A percentile compares a stretch with the other conserved stretches of the same genome.
Conservation (phyloP, 2,113 vertebrate species). For the Seriola quinqueradiata region DNA sequence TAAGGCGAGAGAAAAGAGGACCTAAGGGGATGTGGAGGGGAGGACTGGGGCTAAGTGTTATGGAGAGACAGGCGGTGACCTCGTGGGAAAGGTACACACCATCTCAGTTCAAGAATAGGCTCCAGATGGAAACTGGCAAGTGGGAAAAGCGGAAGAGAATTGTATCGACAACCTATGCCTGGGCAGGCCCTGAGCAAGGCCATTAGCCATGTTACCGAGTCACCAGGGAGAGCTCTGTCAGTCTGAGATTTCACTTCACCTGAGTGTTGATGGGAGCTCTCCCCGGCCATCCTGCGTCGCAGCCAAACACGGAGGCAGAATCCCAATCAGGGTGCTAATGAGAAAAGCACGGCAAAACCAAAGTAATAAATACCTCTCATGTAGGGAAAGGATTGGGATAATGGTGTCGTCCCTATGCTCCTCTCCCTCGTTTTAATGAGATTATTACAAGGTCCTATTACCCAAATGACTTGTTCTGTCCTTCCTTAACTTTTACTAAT, state of each 20-base stretch:
- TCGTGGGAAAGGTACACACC: conserved; percentile 83
- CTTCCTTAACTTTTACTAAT: conserved; percentile 58
- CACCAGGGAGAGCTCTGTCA: conserved; percentile 79
- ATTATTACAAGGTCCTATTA: conserved; percentile 64
- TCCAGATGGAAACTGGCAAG: conserved; percentile 89
- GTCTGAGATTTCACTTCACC: conserved; percentile 88
- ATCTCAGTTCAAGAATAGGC: conserved; percentile 86
- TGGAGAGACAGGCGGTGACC: conserved; percentile 75
- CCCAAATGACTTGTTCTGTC: conserved; percentile 59
- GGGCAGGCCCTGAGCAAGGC: conserved; percentile 82
- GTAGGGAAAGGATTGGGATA: conserved; percentile 31
- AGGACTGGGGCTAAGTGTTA: conserved; percentile 59
- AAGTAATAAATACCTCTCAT: conserved; percentile 63
- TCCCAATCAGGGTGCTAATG: conserved; percentile 67
- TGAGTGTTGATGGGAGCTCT: conserved; percentile 85
- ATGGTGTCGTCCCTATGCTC: conserved; percentile 33
- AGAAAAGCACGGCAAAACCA: conserved; percentile 46
- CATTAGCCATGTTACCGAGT: conserved; percentile 85
- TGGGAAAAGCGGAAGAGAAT: conserved; percentile 88
- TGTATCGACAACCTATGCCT: conserved; percentile 86
- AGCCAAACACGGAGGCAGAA: conserved; percentile 32
- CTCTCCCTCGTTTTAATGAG: conserved; percentile 62
- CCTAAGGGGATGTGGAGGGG: conserved; percentile 53
- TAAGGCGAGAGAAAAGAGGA: conserved; percentile 62
- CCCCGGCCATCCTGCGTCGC: conserved; percentile 23